Evolutionary conservation across 1,140 invertebrate species (phyloP).

Genomic region (Ips typographus): DNA sequence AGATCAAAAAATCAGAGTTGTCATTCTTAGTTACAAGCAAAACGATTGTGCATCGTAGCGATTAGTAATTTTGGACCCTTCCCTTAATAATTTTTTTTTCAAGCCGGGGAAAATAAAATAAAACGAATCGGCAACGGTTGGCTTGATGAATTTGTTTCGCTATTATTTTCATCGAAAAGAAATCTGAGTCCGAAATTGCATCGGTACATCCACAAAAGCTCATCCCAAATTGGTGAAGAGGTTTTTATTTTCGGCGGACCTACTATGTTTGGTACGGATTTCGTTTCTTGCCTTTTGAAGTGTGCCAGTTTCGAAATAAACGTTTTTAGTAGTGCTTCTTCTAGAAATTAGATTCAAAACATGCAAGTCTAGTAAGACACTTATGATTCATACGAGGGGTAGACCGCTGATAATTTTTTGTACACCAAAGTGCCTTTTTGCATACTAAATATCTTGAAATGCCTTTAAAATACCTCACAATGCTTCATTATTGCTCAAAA

Average conservation of each 20-base stretch:
- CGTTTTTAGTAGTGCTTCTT: too few species aligned
- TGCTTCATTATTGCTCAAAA: too few species aligned
- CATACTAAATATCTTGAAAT: too few species aligned
- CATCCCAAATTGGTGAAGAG: slow-evolving; percentile 11
- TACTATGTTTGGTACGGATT: slow-evolving; percentile 14
- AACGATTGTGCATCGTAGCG: slow-evolving; percentile 7
- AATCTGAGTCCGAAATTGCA: slow-evolving; percentile 31
- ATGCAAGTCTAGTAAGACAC: too few species aligned
- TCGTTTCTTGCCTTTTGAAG: not conserved
- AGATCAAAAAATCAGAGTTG: not conserved
- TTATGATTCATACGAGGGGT: too few species aligned
- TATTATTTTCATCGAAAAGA: slow-evolving; percentile 30
- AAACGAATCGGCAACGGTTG: slow-evolving; percentile 4
- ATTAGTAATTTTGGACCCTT: slow-evolving; percentile 25
- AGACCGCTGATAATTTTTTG: too few species aligned
- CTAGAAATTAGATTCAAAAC: too few species aligned
- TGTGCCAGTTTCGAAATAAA: too few species aligned
- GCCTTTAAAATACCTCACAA: too few species aligned
- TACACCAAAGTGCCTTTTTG: too few species aligned
- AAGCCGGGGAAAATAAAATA: slow-evolving; percentile 22
- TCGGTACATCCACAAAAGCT: slow-evolving; percentile 26
- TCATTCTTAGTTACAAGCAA: slow-evolving; percentile 2
- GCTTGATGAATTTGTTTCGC: slow-evolving; percentile 33
- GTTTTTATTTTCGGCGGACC: slow-evolving; percentile 20
- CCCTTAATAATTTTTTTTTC: slow-evolving; percentile 24